Conservation (phyloP, 2,888 invertebrate genomes). For the Melanostoma mellinum region DNA sequence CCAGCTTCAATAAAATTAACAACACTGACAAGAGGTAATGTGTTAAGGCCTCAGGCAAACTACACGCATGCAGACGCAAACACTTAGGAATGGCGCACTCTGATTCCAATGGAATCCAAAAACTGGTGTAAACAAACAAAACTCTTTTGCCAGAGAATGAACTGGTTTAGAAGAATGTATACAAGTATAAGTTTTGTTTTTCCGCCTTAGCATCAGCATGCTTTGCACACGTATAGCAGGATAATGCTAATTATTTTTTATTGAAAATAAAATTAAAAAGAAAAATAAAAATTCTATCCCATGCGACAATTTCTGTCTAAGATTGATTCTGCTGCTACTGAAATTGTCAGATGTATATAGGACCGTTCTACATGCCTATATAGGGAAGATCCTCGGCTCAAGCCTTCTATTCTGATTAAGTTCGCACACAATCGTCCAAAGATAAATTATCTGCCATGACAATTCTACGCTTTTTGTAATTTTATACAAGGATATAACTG, state of each 20-base stretch:
- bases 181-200: conserved; percentile 10
- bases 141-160: not conserved
- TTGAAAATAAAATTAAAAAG: conserved; percentile 36
- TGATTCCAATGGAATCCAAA: conserved; percentile 50
- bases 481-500: conserved; percentile 67
- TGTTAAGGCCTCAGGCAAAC: conserved; percentile 26
- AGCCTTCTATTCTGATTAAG: conserved; percentile 51
- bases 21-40: conserved; percentile 11
- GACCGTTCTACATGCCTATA: not conserved
- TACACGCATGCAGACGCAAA: conserved; percentile 18
- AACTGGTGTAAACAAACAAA: conserved; percentile 46
- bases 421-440: conserved; percentile 51
- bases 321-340: conserved; percentile 19
- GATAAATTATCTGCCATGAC: conserved; percentile 69
- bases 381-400: conserved; percentile 8
- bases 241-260: conserved; percentile 58
- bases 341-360: not conserved
- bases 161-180: conserved; percentile 56
- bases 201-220: not conserved
- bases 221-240: not conserved
- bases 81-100: conserved; percentile 24
- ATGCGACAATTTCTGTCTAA: conserved; percentile 49
- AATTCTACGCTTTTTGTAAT: conserved; percentile 65
- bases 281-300: conserved; percentile 9
- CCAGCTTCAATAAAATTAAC: not conserved